Evolutionary conservation across 2,113 vertebrate species (phyloP).

Genomic region (Strigops habroptila): DNA sequence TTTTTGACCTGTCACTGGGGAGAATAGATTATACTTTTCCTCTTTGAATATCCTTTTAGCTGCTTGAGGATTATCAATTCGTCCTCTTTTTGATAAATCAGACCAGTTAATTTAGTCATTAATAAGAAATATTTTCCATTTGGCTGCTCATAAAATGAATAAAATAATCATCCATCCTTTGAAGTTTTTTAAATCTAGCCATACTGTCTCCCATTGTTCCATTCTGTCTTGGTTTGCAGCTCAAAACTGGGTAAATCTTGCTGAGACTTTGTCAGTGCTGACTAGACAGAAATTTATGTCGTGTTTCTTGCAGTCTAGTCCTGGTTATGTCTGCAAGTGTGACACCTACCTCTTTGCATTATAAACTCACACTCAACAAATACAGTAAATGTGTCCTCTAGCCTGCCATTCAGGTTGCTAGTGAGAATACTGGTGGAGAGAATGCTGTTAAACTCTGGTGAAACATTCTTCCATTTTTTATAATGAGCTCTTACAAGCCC

Average conservation of each 20-base stretch:
- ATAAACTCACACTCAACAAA: neutral
- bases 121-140: neutral
- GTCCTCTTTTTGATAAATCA: neutral
- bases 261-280: neutral
- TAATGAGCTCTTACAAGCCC: neutral
- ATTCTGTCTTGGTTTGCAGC: neutral
- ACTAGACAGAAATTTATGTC: neutral
- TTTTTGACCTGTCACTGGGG: neutral
- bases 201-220: neutral
- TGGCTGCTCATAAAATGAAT: neutral
- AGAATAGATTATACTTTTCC: neutral
- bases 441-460: neutral
- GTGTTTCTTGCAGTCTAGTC: neutral
- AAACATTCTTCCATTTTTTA: neutral
- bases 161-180: neutral
- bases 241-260: neutral
- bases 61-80: neutral
- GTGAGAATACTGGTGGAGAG: neutral
- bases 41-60: neutral
- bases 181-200: neutral
- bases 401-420: neutral
- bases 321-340: neutral
- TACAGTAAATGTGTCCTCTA: neutral
- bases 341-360: neutral
- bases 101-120: neutral